Conservation (phyloP, 2,888 invertebrate species). For the Leistus spinibarbis region DNA sequence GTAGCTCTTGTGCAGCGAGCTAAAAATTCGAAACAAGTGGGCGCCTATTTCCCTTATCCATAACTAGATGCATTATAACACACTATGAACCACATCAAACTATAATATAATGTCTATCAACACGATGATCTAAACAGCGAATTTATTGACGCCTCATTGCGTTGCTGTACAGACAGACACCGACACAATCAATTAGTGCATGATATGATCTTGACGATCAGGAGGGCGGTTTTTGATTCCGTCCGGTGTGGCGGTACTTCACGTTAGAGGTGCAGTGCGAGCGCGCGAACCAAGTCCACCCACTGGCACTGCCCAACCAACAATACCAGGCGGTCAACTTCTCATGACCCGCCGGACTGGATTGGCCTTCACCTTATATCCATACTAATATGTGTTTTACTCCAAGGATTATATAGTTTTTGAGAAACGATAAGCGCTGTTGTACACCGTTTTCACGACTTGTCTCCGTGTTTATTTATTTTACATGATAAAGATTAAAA, state of each 20-base stretch:
- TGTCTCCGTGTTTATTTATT: too few relatives aligned
- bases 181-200: neutral
- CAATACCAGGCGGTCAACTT: slow-evolving; percentile 8
- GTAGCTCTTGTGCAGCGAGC: too few relatives aligned
- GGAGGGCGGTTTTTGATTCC: neutral
- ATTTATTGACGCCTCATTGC: neutral
- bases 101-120: too few relatives aligned
- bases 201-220: neutral
- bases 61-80: too few relatives aligned
- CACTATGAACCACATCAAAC: too few relatives aligned
- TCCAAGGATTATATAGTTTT: too few relatives aligned
- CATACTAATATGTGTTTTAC: neutral
- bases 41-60: too few relatives aligned
- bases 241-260: too few relatives aligned
- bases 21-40: too few relatives aligned
- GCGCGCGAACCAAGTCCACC: neutral
- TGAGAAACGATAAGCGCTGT: too few relatives aligned
- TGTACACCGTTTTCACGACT: too few relatives aligned
- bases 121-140: neutral
- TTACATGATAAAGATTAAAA: too few relatives aligned
- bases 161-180: neutral
- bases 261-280: neutral
- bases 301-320: neutral
- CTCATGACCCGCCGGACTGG: slow-evolving; percentile 12
- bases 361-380: neutral